A percentile compares a stretch with the other conserved stretches of the same genome.
phyloP scores from a whole-genome alignment of 2,797 vertebrate genomes.

The Anabacerthia variegaticeps region DNA sequence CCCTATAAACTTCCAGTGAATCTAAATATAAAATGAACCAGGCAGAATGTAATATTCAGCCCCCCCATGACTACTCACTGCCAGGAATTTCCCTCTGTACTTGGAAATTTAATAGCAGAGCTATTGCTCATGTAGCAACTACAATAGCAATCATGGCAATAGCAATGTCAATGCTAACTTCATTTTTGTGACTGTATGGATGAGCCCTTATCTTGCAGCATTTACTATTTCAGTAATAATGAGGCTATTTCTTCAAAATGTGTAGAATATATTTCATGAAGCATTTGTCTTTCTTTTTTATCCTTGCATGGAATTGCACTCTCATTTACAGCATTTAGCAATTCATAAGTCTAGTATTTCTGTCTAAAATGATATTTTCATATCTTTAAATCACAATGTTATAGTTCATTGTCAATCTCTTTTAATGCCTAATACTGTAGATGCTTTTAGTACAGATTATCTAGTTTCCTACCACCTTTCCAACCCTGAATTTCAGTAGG shows the following conservation, averaged over 20 bases:
- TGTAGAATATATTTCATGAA: not conserved
- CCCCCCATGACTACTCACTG: not conserved
- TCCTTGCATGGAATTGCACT: not conserved
- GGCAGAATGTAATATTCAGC: not conserved
- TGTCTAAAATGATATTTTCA: not conserved
- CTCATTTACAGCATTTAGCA: not conserved
- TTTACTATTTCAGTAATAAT: not conserved
- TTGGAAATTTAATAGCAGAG: not conserved
- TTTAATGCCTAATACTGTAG: not conserved
- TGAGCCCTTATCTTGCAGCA: not conserved
- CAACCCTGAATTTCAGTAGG: not conserved
- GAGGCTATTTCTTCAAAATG: not conserved
- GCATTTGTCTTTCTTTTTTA: not conserved
- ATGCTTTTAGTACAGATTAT: not conserved
- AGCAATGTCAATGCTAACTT: not conserved
- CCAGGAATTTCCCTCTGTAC: not conserved
- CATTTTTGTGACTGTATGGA: not conserved
- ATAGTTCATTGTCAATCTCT: not conserved
- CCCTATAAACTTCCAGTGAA: constrained; percentile 12
- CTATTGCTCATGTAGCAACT: not conserved
- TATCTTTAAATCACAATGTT: not conserved
- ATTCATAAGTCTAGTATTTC: not conserved
- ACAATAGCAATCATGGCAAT: not conserved
- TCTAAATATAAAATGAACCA: not conserved
- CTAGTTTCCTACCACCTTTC: not conserved